Percentiles rank a stretch among this genome's conserved stretches.
Evolutionary conservation across 2,888 invertebrate species (phyloP).

Genomic region (Nineta flava): DNA sequence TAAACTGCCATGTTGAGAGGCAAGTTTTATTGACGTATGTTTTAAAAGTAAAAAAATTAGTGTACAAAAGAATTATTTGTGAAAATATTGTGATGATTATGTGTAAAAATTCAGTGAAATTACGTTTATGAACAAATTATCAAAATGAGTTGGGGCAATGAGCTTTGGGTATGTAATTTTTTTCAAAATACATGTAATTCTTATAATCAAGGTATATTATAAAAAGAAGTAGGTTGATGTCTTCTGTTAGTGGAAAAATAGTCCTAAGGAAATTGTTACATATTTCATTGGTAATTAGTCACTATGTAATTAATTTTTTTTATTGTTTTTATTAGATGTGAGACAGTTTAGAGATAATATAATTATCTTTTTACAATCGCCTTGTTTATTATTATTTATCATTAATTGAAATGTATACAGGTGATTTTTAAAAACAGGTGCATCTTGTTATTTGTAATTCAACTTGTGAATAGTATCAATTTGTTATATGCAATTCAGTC

Average conservation of each 20-base stretch:
- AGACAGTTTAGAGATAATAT: too few species aligned
- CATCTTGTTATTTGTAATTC: too few species aligned
- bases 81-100: conserved; percentile 25
- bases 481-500: too few species aligned
- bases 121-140: conserved; percentile 15
- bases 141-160: conserved; percentile 51
- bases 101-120: not conserved
- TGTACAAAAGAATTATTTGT: not conserved
- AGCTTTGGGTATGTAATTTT: conserved; percentile 43
- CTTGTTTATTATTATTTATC: too few species aligned
- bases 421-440: too few species aligned
- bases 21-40: conserved; percentile 2
- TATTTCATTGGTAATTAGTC: too few species aligned
- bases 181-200: not conserved
- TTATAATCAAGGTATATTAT: too few species aligned
- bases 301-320: too few species aligned
- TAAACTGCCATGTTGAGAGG: conserved; percentile 11
- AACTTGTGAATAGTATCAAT: too few species aligned
- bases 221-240: conserved; percentile 1
- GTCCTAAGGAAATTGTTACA: not conserved
- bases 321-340: too few species aligned
- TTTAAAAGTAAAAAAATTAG: conserved; percentile 13
- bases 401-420: too few species aligned
- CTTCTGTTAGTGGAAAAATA: conserved; percentile 3
- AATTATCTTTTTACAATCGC: too few species aligned